Evolutionary conservation across 2,888 invertebrate genomes (phyloP).

Genomic region (Drosophila greeni): DNA sequence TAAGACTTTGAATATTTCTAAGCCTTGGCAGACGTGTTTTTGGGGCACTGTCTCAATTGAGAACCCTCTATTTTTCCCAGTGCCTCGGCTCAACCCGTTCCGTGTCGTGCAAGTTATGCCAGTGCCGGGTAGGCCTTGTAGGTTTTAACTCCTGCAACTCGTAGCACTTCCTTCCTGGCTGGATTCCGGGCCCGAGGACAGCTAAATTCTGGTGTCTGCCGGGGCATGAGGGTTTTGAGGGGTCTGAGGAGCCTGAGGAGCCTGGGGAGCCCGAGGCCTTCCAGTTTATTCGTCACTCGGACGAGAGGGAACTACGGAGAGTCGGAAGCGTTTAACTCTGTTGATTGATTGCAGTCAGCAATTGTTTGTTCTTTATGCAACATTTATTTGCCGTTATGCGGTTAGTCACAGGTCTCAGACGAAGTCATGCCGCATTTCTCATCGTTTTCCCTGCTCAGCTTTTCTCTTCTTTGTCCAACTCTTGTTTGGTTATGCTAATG

Average conservation of each 20-base stretch:
- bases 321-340: constrained; percentile 71
- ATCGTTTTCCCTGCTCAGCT: background rate
- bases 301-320: background rate
- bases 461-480: constrained; percentile 14
- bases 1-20: no score
- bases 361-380: constrained; percentile 73
- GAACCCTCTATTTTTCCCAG: background rate
- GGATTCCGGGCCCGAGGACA: constrained; percentile 18
- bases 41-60: background rate
- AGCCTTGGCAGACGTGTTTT: background rate
- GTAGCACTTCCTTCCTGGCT: constrained; percentile 66
- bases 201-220: constrained; percentile 1
- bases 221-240: background rate
- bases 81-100: constrained; percentile 49
- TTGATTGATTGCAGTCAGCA: constrained; percentile 75
- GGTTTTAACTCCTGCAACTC: constrained; percentile 34
- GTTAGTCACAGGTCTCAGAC: constrained; percentile 21
- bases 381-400: constrained; percentile 67
- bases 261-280: background rate
- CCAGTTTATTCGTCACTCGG: constrained; percentile 32
- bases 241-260: background rate
- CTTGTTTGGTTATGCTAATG: constrained; percentile 63
- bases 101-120: constrained; percentile 62
- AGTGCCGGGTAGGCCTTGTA: constrained; percentile 32
- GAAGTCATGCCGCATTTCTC: constrained; percentile 2